Base-by-base conservation (phyloP, 37 sponge, comb jelly and placozoan genomes). In the Bolinopsis microptera region DNA sequence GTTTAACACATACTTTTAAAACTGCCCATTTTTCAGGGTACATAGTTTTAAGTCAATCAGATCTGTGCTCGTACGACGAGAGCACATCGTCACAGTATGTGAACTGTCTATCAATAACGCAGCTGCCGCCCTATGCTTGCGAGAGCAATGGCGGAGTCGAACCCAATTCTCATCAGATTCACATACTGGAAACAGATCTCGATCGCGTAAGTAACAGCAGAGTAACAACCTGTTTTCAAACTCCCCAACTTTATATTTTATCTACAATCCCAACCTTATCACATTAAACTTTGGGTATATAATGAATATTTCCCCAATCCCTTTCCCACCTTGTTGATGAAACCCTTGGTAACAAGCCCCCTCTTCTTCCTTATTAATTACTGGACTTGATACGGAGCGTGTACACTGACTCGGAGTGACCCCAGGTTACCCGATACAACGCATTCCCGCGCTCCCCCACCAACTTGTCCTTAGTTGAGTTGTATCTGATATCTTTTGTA, bases 141-240 rank as follows among this genome's bases (percentile, higher is more conserved):
- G 80, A 77, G 80, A 77, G 80, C 21, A 77, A 77, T 35, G 80
- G 80, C 5, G 80, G 80, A 0, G 27, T 22, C 36, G 80, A 1
- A 0, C 80, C 80, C 2, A 32, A 32, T 3, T 13, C 21, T 1
- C 16, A 77, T 9, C 80, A 77, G 80, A 77, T 77, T 21, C 80
- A 77, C 37, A 77, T 77, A 27, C 80, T 77, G 35, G 80, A 77
- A 18, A 77, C 80, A 77, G 80, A 77, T 36, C 80, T 77, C 21
- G 18, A 77, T 77, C 28, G 32, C 35, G 80, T 77, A 18, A 18
- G 37, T 77, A n/a, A n/a, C n/a, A n/a, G n/a, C n/a, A n/a, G n/a
- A n/a, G n/a, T n/a, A n/a, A n/a, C n/a, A n/a, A n/a, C n/a, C n/a
- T n/a, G n/a, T n/a, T n/a, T n/a, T n/a, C n/a, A n/a, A n/a, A n/a